phyloP scores from a whole-genome alignment of 23 tunicate genomes.

The Ciona savignyi region DNA sequence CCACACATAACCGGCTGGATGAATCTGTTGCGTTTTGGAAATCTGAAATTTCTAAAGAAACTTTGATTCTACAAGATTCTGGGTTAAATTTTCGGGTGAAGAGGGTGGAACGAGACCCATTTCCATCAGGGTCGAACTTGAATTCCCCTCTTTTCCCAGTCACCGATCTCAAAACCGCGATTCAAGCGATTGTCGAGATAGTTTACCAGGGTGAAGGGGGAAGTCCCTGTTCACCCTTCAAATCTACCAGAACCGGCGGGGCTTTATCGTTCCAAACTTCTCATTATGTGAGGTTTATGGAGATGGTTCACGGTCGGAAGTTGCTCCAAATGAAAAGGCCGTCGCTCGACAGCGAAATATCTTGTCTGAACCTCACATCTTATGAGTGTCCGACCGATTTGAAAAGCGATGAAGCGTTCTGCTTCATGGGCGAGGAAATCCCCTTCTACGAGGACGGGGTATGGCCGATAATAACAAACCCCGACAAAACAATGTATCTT shows the following conservation, averaged over 20 bases:
- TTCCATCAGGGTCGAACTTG: neutral
- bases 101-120: neutral
- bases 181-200: constrained; percentile 29
- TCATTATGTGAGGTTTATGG: constrained; percentile 38
- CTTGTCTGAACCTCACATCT: constrained; percentile 2
- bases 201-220: constrained; percentile 49
- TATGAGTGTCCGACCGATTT: constrained; percentile 7
- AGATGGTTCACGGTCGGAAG: constrained; percentile 35
- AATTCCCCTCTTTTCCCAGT: constrained; percentile 19
- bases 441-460: constrained; percentile 34
- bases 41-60: neutral
- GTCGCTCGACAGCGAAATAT: neutral
- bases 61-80: neutral
- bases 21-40: neutral
- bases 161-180: constrained; percentile 21
- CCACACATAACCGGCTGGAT: neutral
- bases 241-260: neutral
- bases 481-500: constrained; percentile 1
- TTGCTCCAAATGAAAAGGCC: constrained; percentile 2
- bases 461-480: constrained; percentile 45
- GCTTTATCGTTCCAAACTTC: constrained; percentile 8
- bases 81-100: neutral
- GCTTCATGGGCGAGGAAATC: constrained; percentile 27
- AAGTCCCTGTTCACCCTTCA: constrained; percentile 28
- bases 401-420: neutral